Evolutionary conservation across 1,140 invertebrate genomes (phyloP).

Genomic region (Bombyx mori): DNA sequence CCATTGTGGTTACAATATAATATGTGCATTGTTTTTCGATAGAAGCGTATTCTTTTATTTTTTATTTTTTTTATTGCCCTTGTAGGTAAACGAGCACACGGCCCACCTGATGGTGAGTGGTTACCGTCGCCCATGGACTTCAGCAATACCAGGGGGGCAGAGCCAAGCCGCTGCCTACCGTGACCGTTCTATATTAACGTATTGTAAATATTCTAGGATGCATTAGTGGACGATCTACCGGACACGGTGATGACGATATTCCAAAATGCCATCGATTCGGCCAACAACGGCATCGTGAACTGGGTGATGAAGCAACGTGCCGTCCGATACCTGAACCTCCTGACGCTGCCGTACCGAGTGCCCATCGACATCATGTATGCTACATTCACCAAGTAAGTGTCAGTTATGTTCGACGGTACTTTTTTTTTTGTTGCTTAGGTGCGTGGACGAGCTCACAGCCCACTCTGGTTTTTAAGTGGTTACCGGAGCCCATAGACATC

Average conservation of each 20-base stretch:
- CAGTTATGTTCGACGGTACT: neutral
- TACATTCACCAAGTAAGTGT: constrained; percentile 84
- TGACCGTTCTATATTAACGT: neutral
- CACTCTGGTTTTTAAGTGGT: too few relatives aligned
- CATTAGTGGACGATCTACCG: constrained; percentile 86
- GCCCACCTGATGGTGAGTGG: too few relatives aligned
- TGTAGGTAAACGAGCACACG: too few relatives aligned
- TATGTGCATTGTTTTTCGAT: too few relatives aligned
- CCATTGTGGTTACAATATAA: too few relatives aligned
- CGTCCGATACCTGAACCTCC: constrained; percentile 82
- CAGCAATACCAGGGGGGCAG: too few relatives aligned
- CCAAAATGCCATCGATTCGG: constrained; percentile 92
- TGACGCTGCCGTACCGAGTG: constrained; percentile 87
- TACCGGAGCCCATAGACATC: too few relatives aligned
- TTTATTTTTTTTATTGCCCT: too few relatives aligned
- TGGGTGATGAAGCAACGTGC: constrained; percentile 89
- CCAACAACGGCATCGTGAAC: constrained; percentile 91
- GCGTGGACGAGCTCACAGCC: too few relatives aligned
- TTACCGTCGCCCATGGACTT: too few relatives aligned
- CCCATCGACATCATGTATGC: constrained; percentile 89
- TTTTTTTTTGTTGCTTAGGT: neutral
- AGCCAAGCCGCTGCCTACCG: too few relatives aligned
- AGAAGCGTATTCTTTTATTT: too few relatives aligned
- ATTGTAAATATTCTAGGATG: constrained; percentile 74
- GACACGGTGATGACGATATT: constrained; percentile 89